Conservation (phyloP, 1,140 invertebrate genomes). For the Hycleus cichorii region DNA sequence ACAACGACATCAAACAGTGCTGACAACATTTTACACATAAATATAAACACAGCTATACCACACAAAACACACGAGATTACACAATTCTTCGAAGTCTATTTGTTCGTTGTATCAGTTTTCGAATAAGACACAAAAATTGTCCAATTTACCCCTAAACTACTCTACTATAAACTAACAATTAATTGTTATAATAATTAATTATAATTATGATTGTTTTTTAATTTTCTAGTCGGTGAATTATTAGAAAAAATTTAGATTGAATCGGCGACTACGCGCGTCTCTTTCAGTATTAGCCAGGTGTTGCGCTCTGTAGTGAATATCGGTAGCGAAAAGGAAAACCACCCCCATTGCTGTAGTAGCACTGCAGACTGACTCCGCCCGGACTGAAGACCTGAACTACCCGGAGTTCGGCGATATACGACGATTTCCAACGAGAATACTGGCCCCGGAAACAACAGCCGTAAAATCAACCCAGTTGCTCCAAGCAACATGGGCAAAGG, state of each 20-base stretch:
- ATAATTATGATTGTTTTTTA: too few species aligned
- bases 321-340: constrained; percentile 11
- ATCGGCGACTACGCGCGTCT: constrained; percentile 7
- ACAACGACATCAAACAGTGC: constrained; percentile 2
- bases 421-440: constrained; percentile 13
- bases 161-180: too few species aligned
- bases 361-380: constrained; percentile 34
- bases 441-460: constrained; percentile 28
- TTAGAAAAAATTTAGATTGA: too few species aligned
- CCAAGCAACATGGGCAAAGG: background rate
- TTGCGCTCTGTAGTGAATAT: constrained; percentile 15
- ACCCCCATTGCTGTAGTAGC: constrained; percentile 24
- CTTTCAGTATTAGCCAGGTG: constrained; percentile 15
- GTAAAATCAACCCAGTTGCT: constrained; percentile 20
- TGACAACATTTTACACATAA: constrained; percentile 5
- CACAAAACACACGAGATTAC: constrained; percentile 10
- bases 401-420: constrained; percentile 19
- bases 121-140: too few species aligned
- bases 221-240: too few species aligned
- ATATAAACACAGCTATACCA: constrained; percentile 3
- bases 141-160: too few species aligned
- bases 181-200: too few species aligned
- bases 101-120: too few species aligned
- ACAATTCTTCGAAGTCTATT: background rate
- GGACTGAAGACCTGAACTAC: constrained; percentile 23